Percentiles rank a stretch among this genome's conserved stretches.
These are phyloP conservation scores for Diarsia mendica DNA, from an alignment of 2,888 invertebrate species.

Conservation along the genomic window DNA sequence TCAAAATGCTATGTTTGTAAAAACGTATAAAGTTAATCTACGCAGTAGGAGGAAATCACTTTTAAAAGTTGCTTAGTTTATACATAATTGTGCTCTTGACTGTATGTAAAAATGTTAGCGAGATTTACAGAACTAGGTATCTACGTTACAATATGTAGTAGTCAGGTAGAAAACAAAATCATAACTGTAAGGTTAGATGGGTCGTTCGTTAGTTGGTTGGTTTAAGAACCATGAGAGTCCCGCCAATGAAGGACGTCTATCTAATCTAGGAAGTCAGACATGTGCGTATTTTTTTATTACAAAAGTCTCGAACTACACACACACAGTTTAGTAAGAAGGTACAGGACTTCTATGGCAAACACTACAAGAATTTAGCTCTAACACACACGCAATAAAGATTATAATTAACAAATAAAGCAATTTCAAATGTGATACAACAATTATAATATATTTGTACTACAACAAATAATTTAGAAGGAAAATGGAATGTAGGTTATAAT, in stretches of 20 bases:
- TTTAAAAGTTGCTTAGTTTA: no score
- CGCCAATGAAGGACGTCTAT: neutral
- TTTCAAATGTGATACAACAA: conserved; percentile 17
- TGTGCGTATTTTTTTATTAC: no score
- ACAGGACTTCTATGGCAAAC: neutral
- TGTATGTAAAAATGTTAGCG: neutral
- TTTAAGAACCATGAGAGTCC: neutral
- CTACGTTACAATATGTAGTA: neutral
- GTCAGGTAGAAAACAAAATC: conserved; percentile 17
- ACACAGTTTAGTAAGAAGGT: neutral
- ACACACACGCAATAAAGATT: conserved; percentile 20
- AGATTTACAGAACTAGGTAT: neutral
- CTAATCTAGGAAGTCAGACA: neutral
- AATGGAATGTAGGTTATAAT: conserved; percentile 48
- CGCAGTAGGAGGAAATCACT: no score
- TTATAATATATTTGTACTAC: conserved; percentile 18
- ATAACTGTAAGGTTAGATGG: neutral
- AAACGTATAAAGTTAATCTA: no score
- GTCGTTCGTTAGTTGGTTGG: no score
- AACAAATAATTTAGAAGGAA: conserved; percentile 26
- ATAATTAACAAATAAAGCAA: conserved; percentile 42
- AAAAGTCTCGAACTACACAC: no score
- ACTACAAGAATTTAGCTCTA: conserved; percentile 18
- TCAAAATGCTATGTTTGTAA: no score
- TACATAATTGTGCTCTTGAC: no score